Evolutionary conservation across 1,140 invertebrate genomes (phyloP), one percentile per base, ranked within the genome.

Genomic region (Cydia fagiglandana): DNA sequence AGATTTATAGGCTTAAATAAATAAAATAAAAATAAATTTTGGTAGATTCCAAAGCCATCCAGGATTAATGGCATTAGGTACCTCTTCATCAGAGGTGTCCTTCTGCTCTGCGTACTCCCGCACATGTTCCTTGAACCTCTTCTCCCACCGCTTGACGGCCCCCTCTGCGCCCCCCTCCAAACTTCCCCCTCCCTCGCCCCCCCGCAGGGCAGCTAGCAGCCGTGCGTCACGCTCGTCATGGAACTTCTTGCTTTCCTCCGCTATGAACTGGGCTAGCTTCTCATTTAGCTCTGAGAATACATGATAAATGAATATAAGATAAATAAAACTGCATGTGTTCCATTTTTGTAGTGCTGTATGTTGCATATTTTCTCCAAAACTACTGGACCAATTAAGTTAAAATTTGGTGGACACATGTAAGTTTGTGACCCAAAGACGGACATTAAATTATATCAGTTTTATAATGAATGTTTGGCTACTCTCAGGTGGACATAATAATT

Each of bases 61-160:
- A 7, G 34, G 38, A 9, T 41, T 41, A 9, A 34, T 50, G 47
- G 15, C 12, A 50, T 13, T 50, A 24, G 24, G 24, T 24, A 83
- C 85, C 86, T 96, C 95, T 84, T 96, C 95, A 88, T 96, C 96
- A 0, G 95, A 95, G 1, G 96, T 94, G 56, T 95, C 95, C 75
- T 95, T 95, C 68, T 95, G 95, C 79, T 96, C 95, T 0, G 95
- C 94, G 89, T 95, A 95, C 79, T 95, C 95, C 6, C 94, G 86
- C 1, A 94, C 94, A 84, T 94, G 93, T 64, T 94, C 89, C 77
- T 91, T 93, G 75, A 93, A 93, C 1, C 84, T 76, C 74, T 90
- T 92, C 80, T 93, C 93, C 90, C 89, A 93, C 75, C 84, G 84
- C 82, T 91, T 91, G 6, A 94, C 86, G 12, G 93, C 86, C 88